These are phyloP conservation scores for Oopsacas minuta DNA, from an alignment of 37 sponge, comb jelly and placozoan species.

Conservation along the genomic window DNA sequence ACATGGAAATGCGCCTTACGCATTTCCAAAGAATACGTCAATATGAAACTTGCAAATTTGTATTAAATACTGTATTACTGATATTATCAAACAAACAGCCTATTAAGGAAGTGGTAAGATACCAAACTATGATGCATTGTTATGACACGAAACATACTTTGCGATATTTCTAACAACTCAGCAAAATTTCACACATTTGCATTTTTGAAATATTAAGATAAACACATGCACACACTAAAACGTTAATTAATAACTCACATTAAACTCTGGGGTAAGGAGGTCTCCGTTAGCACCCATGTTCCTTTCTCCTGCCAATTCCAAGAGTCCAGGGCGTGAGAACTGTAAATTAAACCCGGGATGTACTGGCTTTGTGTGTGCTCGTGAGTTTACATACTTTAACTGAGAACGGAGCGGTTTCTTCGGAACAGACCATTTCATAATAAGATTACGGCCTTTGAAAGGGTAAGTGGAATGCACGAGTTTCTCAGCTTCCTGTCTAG, in stretches of 20 bases:
- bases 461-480: conserved; percentile 13
- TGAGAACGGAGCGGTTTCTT: conserved; percentile 10
- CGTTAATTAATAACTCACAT: conserved; percentile 1
- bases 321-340: background rate
- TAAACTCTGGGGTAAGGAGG: background rate
- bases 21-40: no score
- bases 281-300: background rate
- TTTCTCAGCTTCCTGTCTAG: background rate
- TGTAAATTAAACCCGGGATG: background rate
- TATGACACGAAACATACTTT: no score
- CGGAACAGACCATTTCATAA: conserved; percentile 6
- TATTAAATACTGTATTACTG: no score
- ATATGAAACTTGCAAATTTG: no score
- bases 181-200: no score
- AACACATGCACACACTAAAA: no score
- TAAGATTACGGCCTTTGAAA: background rate
- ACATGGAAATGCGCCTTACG: no score
- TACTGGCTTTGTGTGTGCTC: background rate
- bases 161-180: no score
- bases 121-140: no score
- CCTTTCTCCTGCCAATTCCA: background rate
- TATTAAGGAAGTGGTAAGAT: no score
- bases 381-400: background rate
- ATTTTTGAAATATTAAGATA: no score
- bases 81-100: no score